Base-by-base conservation (phyloP, 2,113 vertebrate species). In the Anhinga anhinga region DNA sequence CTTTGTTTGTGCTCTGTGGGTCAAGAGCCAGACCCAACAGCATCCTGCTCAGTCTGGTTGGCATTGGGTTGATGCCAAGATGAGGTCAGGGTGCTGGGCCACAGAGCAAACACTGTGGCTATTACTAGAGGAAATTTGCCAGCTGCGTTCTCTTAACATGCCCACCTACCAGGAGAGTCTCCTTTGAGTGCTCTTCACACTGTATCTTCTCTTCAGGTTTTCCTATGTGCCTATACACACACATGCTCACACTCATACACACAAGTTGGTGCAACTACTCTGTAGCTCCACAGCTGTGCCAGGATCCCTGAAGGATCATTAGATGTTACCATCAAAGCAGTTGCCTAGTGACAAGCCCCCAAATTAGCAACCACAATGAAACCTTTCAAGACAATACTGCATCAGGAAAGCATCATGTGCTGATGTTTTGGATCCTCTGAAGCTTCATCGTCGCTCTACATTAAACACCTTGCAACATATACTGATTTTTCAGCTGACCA, bases 31-130 rank as follows among this genome's bases (percentile, higher is more conserved):
- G 63, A 40, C 73, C 58, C 70, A 53, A 26, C 44, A 85, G 81
- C 70, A 53, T 72, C 73, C 93, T 79, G 27, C 83, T 93, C 45
- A 4, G 61, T 22, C 81, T 94, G 58, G 69, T 25, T 89, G 93
- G 88, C 53, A 49, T 27, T 65, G 83, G 40, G 49, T 29, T 55
- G 78, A 10, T 42, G 73, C 93, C 88, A 96, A 59, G 76, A 76
- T 82, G 92, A 93, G 88, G 83, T 79, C 93, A 91, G 94, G 77
- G 87, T 69, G 61, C 58, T 85, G 81, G 62, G 74, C 81, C 94
- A 87, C 58, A 72, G 70, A 82, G 88, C 70, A 91, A 95, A 82
- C 2, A 2, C 49, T 62, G 66, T 61, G 86, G 78, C 78, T 92
- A 22, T 84, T 91, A 15, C 88, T 61, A 27, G 25, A 76, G 70